Evolutionary conservation across 1,140 invertebrate species (phyloP), one percentile per base, ranked within the genome.

Genomic region (Orchesella cincta): DNA sequence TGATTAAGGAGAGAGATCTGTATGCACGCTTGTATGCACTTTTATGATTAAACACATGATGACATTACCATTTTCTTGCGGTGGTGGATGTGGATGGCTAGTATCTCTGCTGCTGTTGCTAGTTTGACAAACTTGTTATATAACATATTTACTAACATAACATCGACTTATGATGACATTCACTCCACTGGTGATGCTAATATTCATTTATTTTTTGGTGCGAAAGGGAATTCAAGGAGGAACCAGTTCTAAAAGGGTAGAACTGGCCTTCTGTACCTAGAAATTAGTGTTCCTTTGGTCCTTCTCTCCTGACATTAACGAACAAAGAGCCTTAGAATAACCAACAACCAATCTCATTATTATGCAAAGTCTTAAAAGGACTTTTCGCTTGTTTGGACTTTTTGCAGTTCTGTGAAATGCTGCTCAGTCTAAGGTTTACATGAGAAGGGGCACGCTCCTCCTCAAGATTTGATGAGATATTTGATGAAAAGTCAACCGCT

Each of bases 181-280:
- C n/a, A n/a, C n/a, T n/a, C n/a, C n/a, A n/a, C n/a, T n/a, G n/a
- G n/a, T n/a, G n/a, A n/a, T n/a, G n/a, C n/a, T 46, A 46, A 46
- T 8, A 3, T 57, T 12, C 52, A 57, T 18, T 46, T 46, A n/a
- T 3, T 57, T 57, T 57, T 57, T 14, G 52, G 52, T 57, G 52
- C 52, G 52, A 57, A 26, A 57, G 52, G 14, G 23, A 57, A 12
- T 57, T 57, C 52, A 57, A 57, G 52, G 52, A 57, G 52, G 52
- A 57, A 57, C 52, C 23, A 57, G 52, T 57, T 57, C 52, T 57
- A 57, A 57, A 57, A 57, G 52, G 52, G 52, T 57, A 57, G 52
- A 57, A 57, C 52, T 57, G 52, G 52, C 52, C 52, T 57, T 57
- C 52, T 57, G 52, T 57, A 23, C 52, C 52, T 57, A 18, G 52